Conservation (phyloP, 2,797 vertebrate genomes). For the Gambelia wislizenii region DNA sequence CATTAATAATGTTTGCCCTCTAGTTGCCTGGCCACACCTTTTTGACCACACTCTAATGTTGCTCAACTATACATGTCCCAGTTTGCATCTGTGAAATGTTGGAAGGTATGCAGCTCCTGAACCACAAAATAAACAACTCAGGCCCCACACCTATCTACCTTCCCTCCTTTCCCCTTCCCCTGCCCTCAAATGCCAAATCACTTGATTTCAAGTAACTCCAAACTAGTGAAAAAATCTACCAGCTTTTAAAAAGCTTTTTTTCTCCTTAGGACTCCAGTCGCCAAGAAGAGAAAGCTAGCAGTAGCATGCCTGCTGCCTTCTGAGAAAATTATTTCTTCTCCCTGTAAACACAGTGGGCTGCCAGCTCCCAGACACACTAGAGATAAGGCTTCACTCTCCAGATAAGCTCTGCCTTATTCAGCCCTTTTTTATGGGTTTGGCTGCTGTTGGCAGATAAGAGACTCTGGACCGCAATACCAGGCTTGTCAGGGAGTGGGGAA, state of each 20-base stretch:
- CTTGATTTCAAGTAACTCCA: not conserved
- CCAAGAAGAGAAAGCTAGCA: conserved; percentile 13
- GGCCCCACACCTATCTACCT: not conserved
- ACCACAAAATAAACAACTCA: not conserved
- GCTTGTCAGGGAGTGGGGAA: not conserved
- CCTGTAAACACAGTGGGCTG: conserved; percentile 30
- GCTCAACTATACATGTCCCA: too few relatives aligned
- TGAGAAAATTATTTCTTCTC: conserved; percentile 38
- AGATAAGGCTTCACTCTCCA: conserved; percentile 36
- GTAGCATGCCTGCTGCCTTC: conserved; percentile 20
- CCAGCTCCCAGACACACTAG: conserved; percentile 28
- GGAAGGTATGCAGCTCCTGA: not conserved
- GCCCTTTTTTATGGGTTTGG: conserved; percentile 36
- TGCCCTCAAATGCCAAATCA: not conserved
- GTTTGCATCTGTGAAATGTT: too few relatives aligned
- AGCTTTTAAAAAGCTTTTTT: conserved; percentile 1
- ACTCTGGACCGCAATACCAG: conserved; percentile 8
- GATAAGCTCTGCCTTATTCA: conserved; percentile 41
- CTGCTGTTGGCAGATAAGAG: conserved; percentile 41
- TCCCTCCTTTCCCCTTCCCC: too few relatives aligned
- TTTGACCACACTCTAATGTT: too few relatives aligned
- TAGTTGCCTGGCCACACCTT: too few relatives aligned
- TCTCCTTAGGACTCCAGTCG: not conserved
- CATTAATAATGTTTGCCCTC: too few relatives aligned
- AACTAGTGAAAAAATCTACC: not conserved